Conservation (phyloP, 2,888 invertebrate species). For the Anodontia alba region DNA sequence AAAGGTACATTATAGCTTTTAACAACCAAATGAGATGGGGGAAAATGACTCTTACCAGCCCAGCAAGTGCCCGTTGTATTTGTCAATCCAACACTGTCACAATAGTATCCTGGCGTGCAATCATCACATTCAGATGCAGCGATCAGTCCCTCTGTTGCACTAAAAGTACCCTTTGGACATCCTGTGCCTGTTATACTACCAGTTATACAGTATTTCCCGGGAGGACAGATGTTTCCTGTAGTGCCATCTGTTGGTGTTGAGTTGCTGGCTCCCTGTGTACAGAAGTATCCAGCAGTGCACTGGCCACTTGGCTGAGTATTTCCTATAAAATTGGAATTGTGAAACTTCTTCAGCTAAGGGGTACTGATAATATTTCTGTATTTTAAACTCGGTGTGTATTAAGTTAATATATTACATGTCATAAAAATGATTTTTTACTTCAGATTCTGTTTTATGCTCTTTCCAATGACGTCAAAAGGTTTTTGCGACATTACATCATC, state of each 20-base stretch:
- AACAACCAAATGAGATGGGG: too few relatives aligned
- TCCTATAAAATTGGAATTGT: too few relatives aligned
- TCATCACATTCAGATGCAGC: constrained; percentile 73
- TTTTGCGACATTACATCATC: too few relatives aligned
- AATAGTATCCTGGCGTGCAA: constrained; percentile 81
- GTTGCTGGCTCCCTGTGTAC: constrained; percentile 76
- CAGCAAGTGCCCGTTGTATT: constrained; percentile 78
- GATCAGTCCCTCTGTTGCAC: constrained; percentile 72
- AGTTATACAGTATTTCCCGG: constrained; percentile 76
- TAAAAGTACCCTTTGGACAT: constrained; percentile 81
- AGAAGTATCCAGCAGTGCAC: constrained; percentile 80
- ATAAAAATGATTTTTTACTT: too few relatives aligned
- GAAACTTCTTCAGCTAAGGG: too few relatives aligned
- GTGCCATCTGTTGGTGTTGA: constrained; percentile 80
- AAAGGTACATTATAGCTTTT: too few relatives aligned
- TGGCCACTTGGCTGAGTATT: constrained; percentile 77
- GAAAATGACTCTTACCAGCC: constrained; percentile 72
- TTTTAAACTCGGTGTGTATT: too few relatives aligned
- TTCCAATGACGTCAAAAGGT: too few relatives aligned
- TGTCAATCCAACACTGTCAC: constrained; percentile 79
- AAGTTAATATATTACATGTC: too few relatives aligned
- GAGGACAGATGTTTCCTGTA: constrained; percentile 80
- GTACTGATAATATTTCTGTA: too few relatives aligned
- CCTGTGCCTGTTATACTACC: constrained; percentile 78
- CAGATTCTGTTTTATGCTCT: too few relatives aligned